phyloP scores from a whole-genome alignment of 2,797 vertebrate species.

The Semotilus atromaculatus region DNA sequence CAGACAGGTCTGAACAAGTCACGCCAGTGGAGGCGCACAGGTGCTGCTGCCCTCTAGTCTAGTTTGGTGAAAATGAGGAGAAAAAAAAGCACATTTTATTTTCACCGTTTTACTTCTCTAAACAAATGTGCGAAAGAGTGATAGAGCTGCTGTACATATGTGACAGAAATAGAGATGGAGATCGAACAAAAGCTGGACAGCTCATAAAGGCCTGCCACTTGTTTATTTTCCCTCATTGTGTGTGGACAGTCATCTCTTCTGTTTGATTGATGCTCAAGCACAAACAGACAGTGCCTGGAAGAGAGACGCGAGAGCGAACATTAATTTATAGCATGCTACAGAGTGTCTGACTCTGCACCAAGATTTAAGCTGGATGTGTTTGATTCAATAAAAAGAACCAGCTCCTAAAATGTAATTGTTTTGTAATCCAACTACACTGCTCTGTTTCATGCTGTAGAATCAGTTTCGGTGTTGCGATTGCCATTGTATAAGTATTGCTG shows the following conservation, averaged over 20 bases:
- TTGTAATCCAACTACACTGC: neutral
- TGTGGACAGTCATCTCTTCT: neutral
- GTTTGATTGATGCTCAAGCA: neutral
- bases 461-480: neutral
- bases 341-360: neutral
- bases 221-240: slow-evolving; percentile 1
- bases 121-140: neutral
- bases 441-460: neutral
- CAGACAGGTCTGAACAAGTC: slow-evolving; percentile 27
- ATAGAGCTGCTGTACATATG: neutral
- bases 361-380: neutral
- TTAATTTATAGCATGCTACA: slow-evolving; percentile 6
- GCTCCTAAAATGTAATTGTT: neutral
- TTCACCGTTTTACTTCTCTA: neutral
- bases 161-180: slow-evolving; percentile 17
- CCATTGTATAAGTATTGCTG: neutral
- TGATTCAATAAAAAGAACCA: neutral
- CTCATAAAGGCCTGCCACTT: slow-evolving; percentile 20
- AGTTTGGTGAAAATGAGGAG: slow-evolving; percentile 22
- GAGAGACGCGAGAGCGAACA: neutral
- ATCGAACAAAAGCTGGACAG: slow-evolving; percentile 16
- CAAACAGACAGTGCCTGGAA: slow-evolving; percentile 15
- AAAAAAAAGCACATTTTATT: neutral
- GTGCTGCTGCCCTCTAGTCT: slow-evolving; percentile 45
- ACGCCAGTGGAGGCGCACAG: neutral